These are phyloP conservation scores for Drosophila tropicalis DNA, from an alignment of 1,140 invertebrate genomes.

Conservation along the genomic window DNA sequence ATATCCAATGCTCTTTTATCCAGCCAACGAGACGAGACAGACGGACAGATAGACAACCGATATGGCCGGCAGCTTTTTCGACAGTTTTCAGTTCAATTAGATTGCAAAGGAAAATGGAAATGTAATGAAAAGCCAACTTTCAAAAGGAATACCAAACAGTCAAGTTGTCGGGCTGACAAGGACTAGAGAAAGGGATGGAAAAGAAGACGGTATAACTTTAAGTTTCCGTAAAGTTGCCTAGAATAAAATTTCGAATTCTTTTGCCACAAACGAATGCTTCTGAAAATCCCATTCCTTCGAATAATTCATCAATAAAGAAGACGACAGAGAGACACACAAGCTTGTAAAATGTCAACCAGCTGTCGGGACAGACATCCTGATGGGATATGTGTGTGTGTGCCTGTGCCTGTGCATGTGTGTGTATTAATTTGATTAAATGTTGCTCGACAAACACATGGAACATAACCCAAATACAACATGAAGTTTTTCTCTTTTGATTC, in stretches of 20 bases:
- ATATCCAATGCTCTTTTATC: constrained; percentile 51
- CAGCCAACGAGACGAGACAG: constrained; percentile 8
- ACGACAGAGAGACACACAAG: constrained; percentile 35
- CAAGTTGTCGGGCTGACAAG: neutral
- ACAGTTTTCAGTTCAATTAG: constrained; percentile 63
- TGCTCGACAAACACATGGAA: constrained; percentile 54
- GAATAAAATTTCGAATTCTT: constrained; percentile 58
- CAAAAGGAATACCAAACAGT: constrained; percentile 7
- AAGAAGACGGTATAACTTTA: constrained; percentile 14
- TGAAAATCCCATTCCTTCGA: constrained; percentile 13
- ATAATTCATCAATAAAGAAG: constrained; percentile 61
- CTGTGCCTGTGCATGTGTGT: constrained; percentile 21
- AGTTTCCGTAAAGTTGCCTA: constrained; percentile 32
- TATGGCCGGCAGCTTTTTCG: constrained; percentile 10
- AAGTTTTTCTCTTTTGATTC: constrained; percentile 24
- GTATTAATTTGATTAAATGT: constrained; percentile 77
- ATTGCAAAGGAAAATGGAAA: constrained; percentile 25
- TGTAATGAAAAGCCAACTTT: constrained; percentile 43
- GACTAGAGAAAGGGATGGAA: neutral
- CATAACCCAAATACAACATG: constrained; percentile 53
- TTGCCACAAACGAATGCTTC: constrained; percentile 16
- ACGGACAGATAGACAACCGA: constrained; percentile 22
- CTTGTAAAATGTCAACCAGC: constrained; percentile 63
- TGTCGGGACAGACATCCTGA: constrained; percentile 45
- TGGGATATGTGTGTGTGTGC: constrained; percentile 21